Percentiles rank a stretch among this genome's conserved stretches.
Conservation (phyloP, 2,113 vertebrate genomes). For the Vulpes ferrilata region DNA sequence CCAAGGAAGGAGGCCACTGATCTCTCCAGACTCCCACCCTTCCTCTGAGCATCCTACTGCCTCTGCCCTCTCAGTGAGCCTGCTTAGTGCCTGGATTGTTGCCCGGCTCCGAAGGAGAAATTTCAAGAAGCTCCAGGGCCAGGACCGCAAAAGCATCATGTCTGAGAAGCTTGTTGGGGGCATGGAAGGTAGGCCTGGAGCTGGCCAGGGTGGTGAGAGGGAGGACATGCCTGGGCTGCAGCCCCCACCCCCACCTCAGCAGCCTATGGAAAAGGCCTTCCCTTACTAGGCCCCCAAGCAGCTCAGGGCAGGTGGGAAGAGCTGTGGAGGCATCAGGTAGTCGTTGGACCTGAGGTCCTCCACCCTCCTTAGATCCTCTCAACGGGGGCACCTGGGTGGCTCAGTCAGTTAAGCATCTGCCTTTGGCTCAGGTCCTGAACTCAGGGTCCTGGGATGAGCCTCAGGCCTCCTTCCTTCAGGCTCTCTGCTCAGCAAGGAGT, state of each 20-base stretch:
- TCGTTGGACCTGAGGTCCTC: neutral
- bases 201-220: neutral
- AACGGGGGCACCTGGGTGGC: no score
- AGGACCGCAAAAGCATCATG: constrained; percentile 66
- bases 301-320: neutral
- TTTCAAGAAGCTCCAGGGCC: constrained; percentile 88
- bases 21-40: neutral
- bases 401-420: no score
- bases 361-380: neutral
- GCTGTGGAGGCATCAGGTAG: neutral
- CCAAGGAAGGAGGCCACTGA: neutral
- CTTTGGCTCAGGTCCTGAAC: no score
- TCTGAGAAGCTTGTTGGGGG: constrained; percentile 82
- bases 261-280: neutral
- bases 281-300: neutral
- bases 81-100: constrained; percentile 88
- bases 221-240: neutral
- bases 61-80: constrained; percentile 88
- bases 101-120: constrained; percentile 87
- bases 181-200: constrained; percentile 80
- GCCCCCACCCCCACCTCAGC: neutral
- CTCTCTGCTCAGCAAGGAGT: no score
- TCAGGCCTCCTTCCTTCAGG: no score
- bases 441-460: no score
- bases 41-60: neutral